These are phyloP conservation scores for Yasuhikotakia modesta DNA, from an alignment of 2,797 vertebrate genomes.

Conservation along the genomic window DNA sequence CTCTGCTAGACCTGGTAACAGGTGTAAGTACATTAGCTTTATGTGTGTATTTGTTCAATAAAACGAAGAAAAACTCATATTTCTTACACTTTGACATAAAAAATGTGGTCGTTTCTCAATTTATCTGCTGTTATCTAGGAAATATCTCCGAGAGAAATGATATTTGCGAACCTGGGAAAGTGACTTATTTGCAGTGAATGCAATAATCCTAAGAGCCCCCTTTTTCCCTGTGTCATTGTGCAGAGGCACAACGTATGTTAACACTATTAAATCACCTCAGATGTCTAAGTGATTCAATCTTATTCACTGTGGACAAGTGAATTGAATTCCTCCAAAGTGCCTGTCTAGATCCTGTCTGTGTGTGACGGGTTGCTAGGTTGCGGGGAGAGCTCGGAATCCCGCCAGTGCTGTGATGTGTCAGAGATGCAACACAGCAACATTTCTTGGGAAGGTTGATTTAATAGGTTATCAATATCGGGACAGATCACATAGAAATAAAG, in stretches of 20 bases:
- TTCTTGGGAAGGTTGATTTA: constrained; percentile 23
- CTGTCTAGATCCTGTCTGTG: constrained; percentile 79
- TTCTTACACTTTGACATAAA: constrained; percentile 4
- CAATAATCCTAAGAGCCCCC: constrained; percentile 71
- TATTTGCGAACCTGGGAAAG: constrained; percentile 64
- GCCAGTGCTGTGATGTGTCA: constrained; percentile 63
- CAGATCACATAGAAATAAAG: neutral
- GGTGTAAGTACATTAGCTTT: neutral
- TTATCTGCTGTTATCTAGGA: constrained; percentile 71
- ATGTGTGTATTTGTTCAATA: neutral
- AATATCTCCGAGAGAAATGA: constrained; percentile 73
- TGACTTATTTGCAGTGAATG: constrained; percentile 74
- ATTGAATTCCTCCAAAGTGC: constrained; percentile 81
- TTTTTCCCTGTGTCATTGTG: constrained; percentile 64
- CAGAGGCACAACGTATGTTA: constrained; percentile 73
- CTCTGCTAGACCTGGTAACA: neutral
- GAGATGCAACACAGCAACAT: neutral
- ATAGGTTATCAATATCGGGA: constrained; percentile 31
- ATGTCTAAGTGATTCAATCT: constrained; percentile 80
- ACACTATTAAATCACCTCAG: constrained; percentile 80
- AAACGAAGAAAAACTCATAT: neutral
- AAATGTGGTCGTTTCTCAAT: constrained; percentile 68
- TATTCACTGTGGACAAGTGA: constrained; percentile 75
- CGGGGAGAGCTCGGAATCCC: constrained; percentile 70
- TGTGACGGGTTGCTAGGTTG: constrained; percentile 74